Base-by-base conservation (phyloP, 2,113 vertebrate genomes). In the Pleuronectes platessa region DNA sequence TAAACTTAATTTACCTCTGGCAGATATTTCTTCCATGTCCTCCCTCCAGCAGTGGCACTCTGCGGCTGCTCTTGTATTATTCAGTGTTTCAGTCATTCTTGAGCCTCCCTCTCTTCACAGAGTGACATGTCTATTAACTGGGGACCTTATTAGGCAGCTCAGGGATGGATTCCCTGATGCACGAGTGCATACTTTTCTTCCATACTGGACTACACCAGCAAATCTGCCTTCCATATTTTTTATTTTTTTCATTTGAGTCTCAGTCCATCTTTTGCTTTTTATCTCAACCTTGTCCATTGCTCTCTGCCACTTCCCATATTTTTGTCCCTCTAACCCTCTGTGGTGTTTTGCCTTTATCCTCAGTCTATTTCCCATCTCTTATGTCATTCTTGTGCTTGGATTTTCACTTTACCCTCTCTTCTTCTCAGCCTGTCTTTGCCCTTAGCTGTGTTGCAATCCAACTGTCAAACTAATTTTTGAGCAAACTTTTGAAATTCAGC, bases 71-170 rank as follows among this genome's bases (percentile, higher is more conserved):
- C 68, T 53, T 87, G 66, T 77, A 87, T 89, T 86, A 86, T 87
- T 89, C 76, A 89, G 75, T 10, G n/a, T 74, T 85, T 75, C 67
- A 77, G 67, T 83, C 80, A 68, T 85, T 72, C 74, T 83, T 63
- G 60, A 72, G 40, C 60, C 68, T 75, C 72, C 37, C 13, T 68
- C 74, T 81, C 75, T 79, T 77, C 66, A 67, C 75, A 71, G 47
- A 78, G 35, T 77, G 85, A 64, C 67, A 78, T 70, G 80, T 87
- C 85, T 89, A 79, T 81, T 77, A 89, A 79, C 85, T 84, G 58
- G 73, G 80, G 83, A 71, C 66, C 85, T 84, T 89, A 80, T 89
- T 84, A 87, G 72, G 35, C 72, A 73, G 82, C 82, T 87, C 73
- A 68, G 78, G 78, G 63, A 86, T 31, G 6, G 31, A 31, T 31